phyloP scores from a whole-genome alignment of 2,888 invertebrate genomes.

The Eilema griseolum region DNA sequence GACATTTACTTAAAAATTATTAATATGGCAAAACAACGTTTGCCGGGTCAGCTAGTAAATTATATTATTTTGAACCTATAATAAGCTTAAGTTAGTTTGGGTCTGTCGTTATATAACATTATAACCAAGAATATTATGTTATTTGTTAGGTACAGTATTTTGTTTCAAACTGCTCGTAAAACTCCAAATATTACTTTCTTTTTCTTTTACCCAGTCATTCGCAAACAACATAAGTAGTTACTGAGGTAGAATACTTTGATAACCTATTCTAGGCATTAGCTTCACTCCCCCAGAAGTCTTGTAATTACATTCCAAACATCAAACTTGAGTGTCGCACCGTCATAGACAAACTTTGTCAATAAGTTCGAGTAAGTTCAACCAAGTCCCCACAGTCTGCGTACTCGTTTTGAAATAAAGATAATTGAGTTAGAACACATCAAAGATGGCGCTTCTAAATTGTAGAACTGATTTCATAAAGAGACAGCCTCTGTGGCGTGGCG shows the following conservation, averaged over 20 bases:
- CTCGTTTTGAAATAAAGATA: conserved; percentile 30
- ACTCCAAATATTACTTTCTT: too few species aligned
- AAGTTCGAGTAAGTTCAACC: conserved; percentile 19
- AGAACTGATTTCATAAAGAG: background rate
- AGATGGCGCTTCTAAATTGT: conserved; percentile 3
- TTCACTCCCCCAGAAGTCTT: conserved; percentile 7
- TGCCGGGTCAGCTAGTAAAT: too few species aligned
- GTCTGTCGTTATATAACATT: too few species aligned
- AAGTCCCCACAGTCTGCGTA: conserved; percentile 3
- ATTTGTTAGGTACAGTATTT: too few species aligned
- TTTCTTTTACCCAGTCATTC: background rate
- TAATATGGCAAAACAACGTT: too few species aligned
- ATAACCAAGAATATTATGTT: too few species aligned
- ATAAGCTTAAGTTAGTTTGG: too few species aligned
- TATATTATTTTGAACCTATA: too few species aligned
- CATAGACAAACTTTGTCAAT: conserved; percentile 25
- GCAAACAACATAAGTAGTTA: background rate
- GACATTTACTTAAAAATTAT: too few species aligned
- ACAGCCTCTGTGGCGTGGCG: too few species aligned
- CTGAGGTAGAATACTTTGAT: conserved; percentile 18
- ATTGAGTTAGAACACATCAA: conserved; percentile 29
- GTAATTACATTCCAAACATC: conserved; percentile 17
- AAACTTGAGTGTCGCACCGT: conserved; percentile 11
- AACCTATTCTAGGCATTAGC: background rate
- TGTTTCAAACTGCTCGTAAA: too few species aligned